Conservation (phyloP, 2,888 invertebrate genomes). For the Drosophila cracens region DNA sequence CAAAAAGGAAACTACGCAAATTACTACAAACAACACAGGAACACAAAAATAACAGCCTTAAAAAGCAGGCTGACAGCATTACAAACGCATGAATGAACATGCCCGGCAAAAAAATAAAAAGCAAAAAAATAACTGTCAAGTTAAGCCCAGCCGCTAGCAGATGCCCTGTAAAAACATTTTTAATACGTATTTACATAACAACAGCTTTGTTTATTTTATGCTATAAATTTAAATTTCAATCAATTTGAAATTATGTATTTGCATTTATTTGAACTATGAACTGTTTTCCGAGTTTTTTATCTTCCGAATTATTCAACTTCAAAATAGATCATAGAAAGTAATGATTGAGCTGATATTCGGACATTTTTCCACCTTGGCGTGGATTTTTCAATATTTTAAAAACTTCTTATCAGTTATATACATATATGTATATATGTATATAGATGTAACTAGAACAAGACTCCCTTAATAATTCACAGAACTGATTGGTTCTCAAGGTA, state of each 20-base stretch:
- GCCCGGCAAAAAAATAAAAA: slow-evolving; percentile 19
- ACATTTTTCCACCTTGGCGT: background rate
- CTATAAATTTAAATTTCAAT: background rate
- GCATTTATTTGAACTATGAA: no score
- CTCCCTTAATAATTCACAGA: background rate
- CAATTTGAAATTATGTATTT: background rate
- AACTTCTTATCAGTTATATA: background rate
- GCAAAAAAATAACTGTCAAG: background rate
- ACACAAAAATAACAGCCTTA: slow-evolving; percentile 28
- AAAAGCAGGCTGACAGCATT: slow-evolving; percentile 52
- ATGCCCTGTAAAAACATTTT: slow-evolving; percentile 11
- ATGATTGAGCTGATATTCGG: background rate
- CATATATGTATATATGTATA: background rate
- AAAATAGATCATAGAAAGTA: background rate
- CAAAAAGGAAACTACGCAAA: slow-evolving; percentile 73
- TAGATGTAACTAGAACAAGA: background rate
- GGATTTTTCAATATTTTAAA: background rate
- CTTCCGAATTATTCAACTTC: background rate
- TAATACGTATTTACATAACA: background rate
- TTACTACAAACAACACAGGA: slow-evolving; percentile 63
- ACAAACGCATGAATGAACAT: slow-evolving; percentile 68
- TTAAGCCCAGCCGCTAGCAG: slow-evolving; percentile 14
- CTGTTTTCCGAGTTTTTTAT: background rate
- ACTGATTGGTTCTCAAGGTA: background rate
- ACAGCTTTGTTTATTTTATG: background rate